Evolutionary conservation across 2,888 invertebrate species (phyloP), one percentile per base, ranked within the genome.

Genomic region (Rhyacophila evoluta): DNA sequence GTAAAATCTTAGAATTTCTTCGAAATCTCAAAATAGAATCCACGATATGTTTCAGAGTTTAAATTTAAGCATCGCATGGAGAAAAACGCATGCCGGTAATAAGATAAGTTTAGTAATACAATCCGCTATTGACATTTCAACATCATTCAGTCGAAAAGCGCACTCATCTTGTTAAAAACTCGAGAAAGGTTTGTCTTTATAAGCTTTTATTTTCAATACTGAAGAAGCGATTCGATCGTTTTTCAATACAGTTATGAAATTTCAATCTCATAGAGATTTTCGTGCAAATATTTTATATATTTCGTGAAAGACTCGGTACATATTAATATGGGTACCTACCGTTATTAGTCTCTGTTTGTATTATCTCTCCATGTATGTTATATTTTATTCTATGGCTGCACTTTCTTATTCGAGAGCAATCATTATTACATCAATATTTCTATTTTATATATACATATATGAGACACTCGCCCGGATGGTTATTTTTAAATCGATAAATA

Each of bases 51-150:
- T 75, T 70, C 12, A 36, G 70, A 69, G 69, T 69, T 75, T 75
- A 69, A 75, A 75, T 55, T 69, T 75, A 75, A 75, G 69, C 38
- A 69, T 70, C 38, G 75, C 69, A 70, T 75, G 75, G 75, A 55
- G 55, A 19, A 15, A 19, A 55, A 55, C 55, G 55, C 55, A 55
- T 55, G 55, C 55, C 55, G 55, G 55, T 19, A 55, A 19, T 19
- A 55, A 55, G 55, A 55, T 55, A 55, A 55, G 15, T 19, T 25
- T 55, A 25, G 55, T 55, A 55, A 55, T 19, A 55, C 19, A 55
- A 55, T 55, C 55, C 19, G 55, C 55, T 55, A 19, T 6, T 19
- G 10, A 55, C 69, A 38, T 29, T 70, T 70, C 38, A 28, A 39
- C 70, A 38, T 75, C 55, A 37, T 69, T 39, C 25, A n/a, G 27